Base-by-base conservation (phyloP, 2,113 vertebrate species). In the Callipepla californica region DNA sequence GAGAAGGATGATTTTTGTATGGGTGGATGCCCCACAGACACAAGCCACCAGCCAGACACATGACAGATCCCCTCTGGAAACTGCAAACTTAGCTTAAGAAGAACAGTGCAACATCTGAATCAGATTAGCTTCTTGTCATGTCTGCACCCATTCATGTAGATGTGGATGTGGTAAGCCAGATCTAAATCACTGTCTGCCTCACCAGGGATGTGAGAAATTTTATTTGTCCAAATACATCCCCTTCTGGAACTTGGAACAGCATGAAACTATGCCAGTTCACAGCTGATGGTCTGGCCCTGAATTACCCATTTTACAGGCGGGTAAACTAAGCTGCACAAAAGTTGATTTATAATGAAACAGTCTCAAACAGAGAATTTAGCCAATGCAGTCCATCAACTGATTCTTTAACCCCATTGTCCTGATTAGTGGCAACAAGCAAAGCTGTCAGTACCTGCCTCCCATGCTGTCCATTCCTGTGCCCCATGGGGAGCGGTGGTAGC, bases 371-470 rank as follows among this genome's bases (percentile, higher is more conserved):
- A 76, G 66, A 80, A 38, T 79, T 84, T 73, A 91, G 66, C 68
- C 65, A 26, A 48, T 79, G 53, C 26, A 63, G 79, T 32, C 88
- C 14, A 12, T 93, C 87, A 92, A 48, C 70, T 85, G 40, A 79
- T 84, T 92, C 61, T 91, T 74, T 88, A 92, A 38, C 80, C 14
- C 62, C 58, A 62, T 3, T n/a, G 18, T 89, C 30, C 42, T 2
- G 6, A 91, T 89, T 91, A 87, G 82, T 91, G 85, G 67, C 86
- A 92, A 89, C 38, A 91, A 70, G 66, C 32, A 79, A 69, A 91
- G 8, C 51, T n/a, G 42, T 91, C 44, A 3, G 1, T 32, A 87
- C 65, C 76, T 74, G 9, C 38, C 32, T n/a, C 61, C 23, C 4
- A 8, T 6, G 5, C 11, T 44, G 13, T 2, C 11, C 15, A 16